phyloP scores from a whole-genome alignment of 2,113 vertebrate species.

The Sterrhoptilus dennistouni region DNA sequence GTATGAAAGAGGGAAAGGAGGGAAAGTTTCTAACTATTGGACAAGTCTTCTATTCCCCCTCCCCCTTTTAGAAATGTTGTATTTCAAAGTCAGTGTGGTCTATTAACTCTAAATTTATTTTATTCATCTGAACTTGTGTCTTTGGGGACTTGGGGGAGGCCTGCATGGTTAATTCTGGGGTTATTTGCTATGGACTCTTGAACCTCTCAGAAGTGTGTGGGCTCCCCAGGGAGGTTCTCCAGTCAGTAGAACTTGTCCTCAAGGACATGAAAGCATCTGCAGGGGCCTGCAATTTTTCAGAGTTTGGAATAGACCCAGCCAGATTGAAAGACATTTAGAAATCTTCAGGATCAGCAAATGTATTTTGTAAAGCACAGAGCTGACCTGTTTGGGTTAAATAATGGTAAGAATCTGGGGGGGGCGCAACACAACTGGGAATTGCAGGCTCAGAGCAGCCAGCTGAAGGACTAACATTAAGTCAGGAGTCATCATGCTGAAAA shows the following conservation, averaged over 20 bases:
- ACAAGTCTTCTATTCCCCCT: background rate
- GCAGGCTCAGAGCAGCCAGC: background rate
- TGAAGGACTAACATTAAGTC: background rate
- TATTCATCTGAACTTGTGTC: background rate
- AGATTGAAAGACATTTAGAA: background rate
- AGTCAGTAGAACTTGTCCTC: slow-evolving; percentile 8
- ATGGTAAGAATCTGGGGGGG: background rate
- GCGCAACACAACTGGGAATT: background rate
- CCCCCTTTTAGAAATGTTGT: background rate
- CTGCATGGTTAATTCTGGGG: slow-evolving; percentile 29
- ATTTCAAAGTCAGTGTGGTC: background rate
- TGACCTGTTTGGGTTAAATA: background rate
- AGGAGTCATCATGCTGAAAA: background rate
- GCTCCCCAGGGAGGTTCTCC: background rate
- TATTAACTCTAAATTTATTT: slow-evolving; percentile 33
- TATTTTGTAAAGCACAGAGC: background rate
- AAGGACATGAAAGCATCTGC: slow-evolving; percentile 22
- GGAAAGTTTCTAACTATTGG: background rate
- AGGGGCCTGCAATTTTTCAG: background rate
- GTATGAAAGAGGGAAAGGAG: background rate
- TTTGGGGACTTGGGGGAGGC: background rate
- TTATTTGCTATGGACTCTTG: slow-evolving; percentile 31
- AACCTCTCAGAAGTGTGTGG: background rate
- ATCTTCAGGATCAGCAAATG: background rate
- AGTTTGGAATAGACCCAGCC: background rate